Evolutionary conservation across 2,888 invertebrate genomes (phyloP), one percentile per base, ranked within the genome.

Genomic region (Rutpela maculata): DNA sequence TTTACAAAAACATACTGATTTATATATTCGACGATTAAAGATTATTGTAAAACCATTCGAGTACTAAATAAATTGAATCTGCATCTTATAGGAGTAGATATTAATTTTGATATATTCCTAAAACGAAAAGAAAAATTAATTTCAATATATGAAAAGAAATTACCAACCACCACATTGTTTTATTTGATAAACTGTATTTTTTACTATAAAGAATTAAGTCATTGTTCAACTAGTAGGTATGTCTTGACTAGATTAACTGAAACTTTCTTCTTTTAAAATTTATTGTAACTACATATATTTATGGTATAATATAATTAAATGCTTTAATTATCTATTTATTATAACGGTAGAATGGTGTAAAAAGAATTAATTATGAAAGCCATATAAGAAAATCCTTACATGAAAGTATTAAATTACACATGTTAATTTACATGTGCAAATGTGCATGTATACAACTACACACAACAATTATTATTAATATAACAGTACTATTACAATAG

Each of bases 331-430:
- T 26, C 1, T 31, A 43, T 1, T n/a, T 31, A 62, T 31, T 62
- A 62, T 62, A 62, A 31, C 62, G 26, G 62, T 62, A 62, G 15
- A 31, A n/a, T 31, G 15, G 26, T 31, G 62, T n/a, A 15, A 31
- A 62, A 22, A 17, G 17, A 9, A 22, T 17, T 62, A 43, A 62
- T 31, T 62, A 62, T 31, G 62, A 31, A 62, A 62, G n/a, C 31
- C 62, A n/a, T n/a, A 15, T 62, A 43, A 31, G 31, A 62, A 31
- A 62, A 62, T 62, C 26, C 31, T 12, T 22, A 22, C 22, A 60
- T 22, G 26, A 12, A 19, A 19, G 22, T 26, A 22, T 22, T 11
- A 43, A 43, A 43, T 22, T 60, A 60, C 59, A 60, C 59, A 60
- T 22, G 59, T 22, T 43, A 43, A 43, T 43, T 15, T 43, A 15